Evolutionary conservation across 2,113 vertebrate species (phyloP).

Genomic region (Gallinago jamesoni): DNA sequence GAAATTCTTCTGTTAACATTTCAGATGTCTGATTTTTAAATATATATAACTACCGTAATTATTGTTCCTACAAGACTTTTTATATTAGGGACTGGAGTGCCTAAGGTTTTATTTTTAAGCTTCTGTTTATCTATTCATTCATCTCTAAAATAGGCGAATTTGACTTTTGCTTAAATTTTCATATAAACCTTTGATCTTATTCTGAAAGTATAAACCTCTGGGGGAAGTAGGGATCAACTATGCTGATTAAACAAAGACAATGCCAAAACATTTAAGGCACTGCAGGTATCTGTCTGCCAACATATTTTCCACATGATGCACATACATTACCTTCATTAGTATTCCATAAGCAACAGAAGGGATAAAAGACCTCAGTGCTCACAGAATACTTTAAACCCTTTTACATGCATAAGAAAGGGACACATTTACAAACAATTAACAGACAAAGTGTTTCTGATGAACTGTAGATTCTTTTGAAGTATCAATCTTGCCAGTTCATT

Average conservation of each 20-base stretch:
- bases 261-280: conserved; percentile 49
- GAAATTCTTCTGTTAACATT: conserved; percentile 39
- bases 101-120: conserved; percentile 47
- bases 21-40: conserved; percentile 45
- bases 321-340: conserved; percentile 26
- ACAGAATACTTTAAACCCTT: background rate
- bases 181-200: conserved; percentile 56
- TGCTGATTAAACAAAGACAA: conserved; percentile 26
- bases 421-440: conserved; percentile 28
- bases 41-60: conserved; percentile 25
- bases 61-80: conserved; percentile 3
- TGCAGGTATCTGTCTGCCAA: conserved; percentile 58
- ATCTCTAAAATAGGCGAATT: conserved; percentile 34
- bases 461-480: conserved; percentile 12
- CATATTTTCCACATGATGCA: conserved; percentile 55
- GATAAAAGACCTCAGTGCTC: conserved; percentile 12
- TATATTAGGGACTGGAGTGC: background rate
- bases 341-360: conserved; percentile 28
- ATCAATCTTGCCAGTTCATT: background rate
- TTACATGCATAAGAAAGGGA: conserved; percentile 9
- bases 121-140: conserved; percentile 37
- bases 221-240: conserved; percentile 9
- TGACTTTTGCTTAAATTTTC: conserved; percentile 38
- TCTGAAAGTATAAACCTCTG: conserved; percentile 23
- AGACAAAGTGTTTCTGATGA: background rate